phyloP scores from a whole-genome alignment of 1,140 invertebrate species.

The Cherax destructor region DNA sequence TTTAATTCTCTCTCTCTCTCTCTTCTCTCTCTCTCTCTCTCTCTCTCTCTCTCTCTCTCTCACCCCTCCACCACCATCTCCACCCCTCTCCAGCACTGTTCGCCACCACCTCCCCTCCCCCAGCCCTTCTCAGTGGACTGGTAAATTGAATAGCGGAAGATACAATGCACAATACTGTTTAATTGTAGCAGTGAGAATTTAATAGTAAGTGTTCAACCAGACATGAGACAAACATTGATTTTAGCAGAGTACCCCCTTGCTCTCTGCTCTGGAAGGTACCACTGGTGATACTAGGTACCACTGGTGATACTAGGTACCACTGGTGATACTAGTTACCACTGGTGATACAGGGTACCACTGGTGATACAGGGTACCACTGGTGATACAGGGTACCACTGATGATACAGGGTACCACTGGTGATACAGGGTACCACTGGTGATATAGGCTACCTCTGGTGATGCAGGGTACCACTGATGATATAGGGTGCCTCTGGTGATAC shows the following conservation, averaged over 20 bases:
- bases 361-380: too few species aligned
- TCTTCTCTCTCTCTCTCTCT: background rate
- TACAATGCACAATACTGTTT: slow-evolving; percentile 29
- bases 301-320: too few species aligned
- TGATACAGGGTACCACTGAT: too few species aligned
- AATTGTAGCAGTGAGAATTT: slow-evolving; percentile 26
- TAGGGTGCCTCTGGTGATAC: too few species aligned
- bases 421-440: too few species aligned
- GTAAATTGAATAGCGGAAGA: slow-evolving; percentile 19
- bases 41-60: background rate
- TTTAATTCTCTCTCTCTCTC: background rate
- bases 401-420: too few species aligned
- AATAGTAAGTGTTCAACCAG: slow-evolving; percentile 39
- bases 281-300: too few species aligned
- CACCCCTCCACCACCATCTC: background rate
- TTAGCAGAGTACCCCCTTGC: slow-evolving; percentile 24
- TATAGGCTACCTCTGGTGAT: too few species aligned
- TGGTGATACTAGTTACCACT: too few species aligned
- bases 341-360: too few species aligned
- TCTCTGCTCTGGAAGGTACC: slow-evolving; percentile 12
- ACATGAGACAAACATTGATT: slow-evolving; percentile 45
- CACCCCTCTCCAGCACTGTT: background rate
- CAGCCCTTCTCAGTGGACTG: background rate
- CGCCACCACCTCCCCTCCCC: background rate
- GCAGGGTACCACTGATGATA: too few species aligned